phyloP scores from a whole-genome alignment of 2,888 invertebrate genomes.

The Oligia latruncula region DNA sequence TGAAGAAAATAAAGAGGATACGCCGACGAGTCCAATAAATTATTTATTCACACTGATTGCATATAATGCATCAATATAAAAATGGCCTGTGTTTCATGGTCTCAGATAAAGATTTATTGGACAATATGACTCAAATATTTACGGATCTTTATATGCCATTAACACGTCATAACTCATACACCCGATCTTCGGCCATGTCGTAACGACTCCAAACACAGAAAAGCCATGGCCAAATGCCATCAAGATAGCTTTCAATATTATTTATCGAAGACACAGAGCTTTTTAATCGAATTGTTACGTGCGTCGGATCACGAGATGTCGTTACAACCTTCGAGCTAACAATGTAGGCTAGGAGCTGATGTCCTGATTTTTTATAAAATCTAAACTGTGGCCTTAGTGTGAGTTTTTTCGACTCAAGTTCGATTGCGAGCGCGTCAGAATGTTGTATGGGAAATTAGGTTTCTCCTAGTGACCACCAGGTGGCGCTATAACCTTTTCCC shows the following conservation, averaged over 20 bases:
- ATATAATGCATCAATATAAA: background rate
- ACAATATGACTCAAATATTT: conserved; percentile 15
- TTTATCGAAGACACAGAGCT: conserved; percentile 77
- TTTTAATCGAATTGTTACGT: conserved; percentile 74
- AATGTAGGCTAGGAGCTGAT: conserved; percentile 55
- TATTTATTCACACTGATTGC: background rate
- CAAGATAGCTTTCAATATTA: conserved; percentile 82
- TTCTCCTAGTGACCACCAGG: no score
- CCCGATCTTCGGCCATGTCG: conserved; percentile 78
- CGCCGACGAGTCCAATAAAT: background rate
- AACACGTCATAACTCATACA: conserved; percentile 63
- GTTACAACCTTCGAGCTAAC: conserved; percentile 72
- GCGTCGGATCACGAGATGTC: conserved; percentile 70
- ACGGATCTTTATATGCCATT: conserved; percentile 34
- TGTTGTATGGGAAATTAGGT: no score
- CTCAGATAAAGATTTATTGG: conserved; percentile 20
- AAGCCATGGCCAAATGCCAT: conserved; percentile 85
- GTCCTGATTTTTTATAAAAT: background rate
- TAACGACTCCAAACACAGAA: conserved; percentile 80
- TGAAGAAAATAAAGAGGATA: background rate
- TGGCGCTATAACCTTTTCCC: no score
- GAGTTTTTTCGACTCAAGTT: no score
- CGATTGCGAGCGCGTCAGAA: no score
- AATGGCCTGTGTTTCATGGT: background rate
- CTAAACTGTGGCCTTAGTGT: background rate